Evolutionary conservation across 2,113 vertebrate genomes (phyloP).

Genomic region (Corvus moneduloides): DNA sequence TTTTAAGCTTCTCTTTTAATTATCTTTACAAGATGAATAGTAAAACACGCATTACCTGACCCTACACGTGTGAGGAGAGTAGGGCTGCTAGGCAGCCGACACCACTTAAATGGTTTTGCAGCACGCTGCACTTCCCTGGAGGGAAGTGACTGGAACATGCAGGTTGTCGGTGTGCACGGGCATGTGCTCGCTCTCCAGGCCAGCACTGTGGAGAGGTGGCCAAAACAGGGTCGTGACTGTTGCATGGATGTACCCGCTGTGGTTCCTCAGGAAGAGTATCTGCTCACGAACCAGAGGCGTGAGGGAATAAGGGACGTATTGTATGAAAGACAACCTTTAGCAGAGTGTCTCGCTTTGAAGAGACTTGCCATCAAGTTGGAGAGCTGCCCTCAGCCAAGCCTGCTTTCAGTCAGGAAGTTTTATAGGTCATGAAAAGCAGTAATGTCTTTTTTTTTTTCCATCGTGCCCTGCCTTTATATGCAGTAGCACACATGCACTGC

Average conservation of each 20-base stretch:
- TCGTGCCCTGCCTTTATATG: not conserved
- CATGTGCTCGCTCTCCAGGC: not conserved
- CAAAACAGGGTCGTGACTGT: not conserved
- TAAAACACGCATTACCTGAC: not conserved
- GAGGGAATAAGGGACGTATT: slow-evolving; percentile 6
- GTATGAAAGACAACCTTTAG: not conserved
- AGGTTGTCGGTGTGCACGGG: rapidly evolving
- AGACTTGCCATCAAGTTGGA: slow-evolving; percentile 18
- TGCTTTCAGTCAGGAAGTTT: not conserved
- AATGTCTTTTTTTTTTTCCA: not conserved
- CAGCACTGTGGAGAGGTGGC: not conserved
- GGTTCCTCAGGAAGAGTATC: not conserved
- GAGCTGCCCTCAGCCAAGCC: not conserved
- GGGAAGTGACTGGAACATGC: rapidly evolving
- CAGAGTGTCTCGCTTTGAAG: slow-evolving; percentile 22
- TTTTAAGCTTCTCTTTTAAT: not conserved
- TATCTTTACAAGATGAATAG: not conserved
- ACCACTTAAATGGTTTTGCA: not conserved
- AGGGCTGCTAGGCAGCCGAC: not conserved
- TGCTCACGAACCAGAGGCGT: not conserved
- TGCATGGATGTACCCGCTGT: rapidly evolving
- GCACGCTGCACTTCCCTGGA: rapidly evolving
- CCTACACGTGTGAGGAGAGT: rapidly evolving
- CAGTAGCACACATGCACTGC: not conserved
- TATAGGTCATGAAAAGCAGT: slow-evolving; percentile 14